Evolutionary conservation across 2,888 invertebrate species (phyloP).

Genomic region (Drosophila affinis): DNA sequence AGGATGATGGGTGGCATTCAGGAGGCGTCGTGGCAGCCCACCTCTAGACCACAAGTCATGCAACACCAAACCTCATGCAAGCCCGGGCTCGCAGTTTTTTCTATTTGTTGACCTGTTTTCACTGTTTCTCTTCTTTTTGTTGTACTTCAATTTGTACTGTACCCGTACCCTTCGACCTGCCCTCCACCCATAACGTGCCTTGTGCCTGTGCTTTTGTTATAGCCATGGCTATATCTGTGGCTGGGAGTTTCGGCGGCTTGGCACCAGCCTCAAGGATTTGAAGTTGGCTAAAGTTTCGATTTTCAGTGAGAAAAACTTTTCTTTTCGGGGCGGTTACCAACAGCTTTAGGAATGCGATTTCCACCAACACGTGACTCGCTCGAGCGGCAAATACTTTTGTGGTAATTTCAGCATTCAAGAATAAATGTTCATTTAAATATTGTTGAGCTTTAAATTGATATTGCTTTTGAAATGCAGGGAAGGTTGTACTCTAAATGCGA

Average conservation of each 20-base stretch:
- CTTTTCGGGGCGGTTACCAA: slow-evolving; percentile 38
- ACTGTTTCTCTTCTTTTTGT: slow-evolving; percentile 58
- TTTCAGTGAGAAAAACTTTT: slow-evolving; percentile 41
- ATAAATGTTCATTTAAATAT: not conserved
- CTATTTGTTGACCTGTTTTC: slow-evolving; percentile 73
- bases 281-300: slow-evolving; percentile 68
- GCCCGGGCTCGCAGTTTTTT: slow-evolving; percentile 35
- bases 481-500: too few relatives aligned
- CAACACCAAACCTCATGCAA: slow-evolving; percentile 57
- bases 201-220: slow-evolving; percentile 9
- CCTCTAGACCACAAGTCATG: slow-evolving; percentile 66
- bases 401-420: not conserved
- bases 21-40: slow-evolving; percentile 11
- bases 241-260: slow-evolving; percentile 27
- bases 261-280: slow-evolving; percentile 55
- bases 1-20: slow-evolving; percentile 4
- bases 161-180: not conserved
- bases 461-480: not conserved
- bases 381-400: slow-evolving; percentile 7
- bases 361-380: slow-evolving; percentile 8
- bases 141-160: slow-evolving; percentile 27
- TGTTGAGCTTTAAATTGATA: too few relatives aligned
- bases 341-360: slow-evolving; percentile 33
- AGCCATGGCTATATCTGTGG: slow-evolving; percentile 32
- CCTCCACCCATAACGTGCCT: slow-evolving; percentile 37